Percentiles rank a stretch among this genome's conserved stretches.
phyloP scores from a whole-genome alignment of 2,888 invertebrate genomes.

The Leptarthrus brevirostris region DNA sequence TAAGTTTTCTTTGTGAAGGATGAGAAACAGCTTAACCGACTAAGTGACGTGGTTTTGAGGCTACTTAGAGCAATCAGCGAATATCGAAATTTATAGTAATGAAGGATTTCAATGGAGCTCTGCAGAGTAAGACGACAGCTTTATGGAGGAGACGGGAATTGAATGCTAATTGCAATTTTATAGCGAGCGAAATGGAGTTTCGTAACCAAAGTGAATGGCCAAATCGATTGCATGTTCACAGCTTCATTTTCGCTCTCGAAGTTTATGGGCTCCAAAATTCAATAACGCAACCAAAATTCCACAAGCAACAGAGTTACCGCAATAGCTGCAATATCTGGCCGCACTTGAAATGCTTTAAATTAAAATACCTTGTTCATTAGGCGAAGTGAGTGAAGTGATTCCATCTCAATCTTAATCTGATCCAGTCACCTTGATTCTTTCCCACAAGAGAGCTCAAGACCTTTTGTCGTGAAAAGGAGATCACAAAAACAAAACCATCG shows the following conservation, averaged over 20 bases:
- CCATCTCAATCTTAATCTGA: conserved; percentile 16
- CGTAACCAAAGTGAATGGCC: not conserved
- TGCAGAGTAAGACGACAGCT: conserved; percentile 16
- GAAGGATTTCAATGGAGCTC: not conserved
- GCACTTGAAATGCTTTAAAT: conserved; percentile 11
- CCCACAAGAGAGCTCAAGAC: conserved; percentile 3
- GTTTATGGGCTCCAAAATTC: not conserved
- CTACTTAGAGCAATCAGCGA: not conserved
- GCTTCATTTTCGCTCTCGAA: not conserved
- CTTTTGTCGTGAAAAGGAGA: conserved; percentile 31
- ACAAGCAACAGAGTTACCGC: not conserved
- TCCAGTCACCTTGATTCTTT: conserved; percentile 37
- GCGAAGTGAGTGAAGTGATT: conserved; percentile 8
- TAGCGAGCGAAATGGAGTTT: conserved; percentile 13
- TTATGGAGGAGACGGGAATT: conserved; percentile 24
- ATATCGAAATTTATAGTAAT: conserved; percentile 27
- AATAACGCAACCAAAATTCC: not conserved
- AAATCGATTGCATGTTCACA: not conserved
- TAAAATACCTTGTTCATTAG: conserved; percentile 13
- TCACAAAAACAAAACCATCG: conserved; percentile 24
- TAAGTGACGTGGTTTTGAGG: not conserved
- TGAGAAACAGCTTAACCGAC: conserved; percentile 7
- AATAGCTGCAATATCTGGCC: not conserved
- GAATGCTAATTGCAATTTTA: conserved; percentile 36
- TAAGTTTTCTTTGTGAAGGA: conserved; percentile 40